Base-by-base conservation (phyloP, 2,888 invertebrate genomes). In the Agrenia bidenticulata region DNA sequence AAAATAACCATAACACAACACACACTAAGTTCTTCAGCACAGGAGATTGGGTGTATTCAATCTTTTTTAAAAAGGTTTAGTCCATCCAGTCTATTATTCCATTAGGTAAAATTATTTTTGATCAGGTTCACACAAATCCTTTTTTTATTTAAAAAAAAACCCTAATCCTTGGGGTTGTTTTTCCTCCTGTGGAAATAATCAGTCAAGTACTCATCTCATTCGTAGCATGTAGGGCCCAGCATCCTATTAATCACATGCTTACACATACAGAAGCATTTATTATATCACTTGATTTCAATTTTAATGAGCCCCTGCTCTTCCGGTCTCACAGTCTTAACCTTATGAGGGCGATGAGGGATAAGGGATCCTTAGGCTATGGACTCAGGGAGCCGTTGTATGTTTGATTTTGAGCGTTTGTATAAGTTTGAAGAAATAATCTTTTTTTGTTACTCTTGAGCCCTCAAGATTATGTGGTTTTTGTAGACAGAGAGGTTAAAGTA, bases 211-310 rank as follows among this genome's bases (percentile, higher is more conserved):
- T 15, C 45, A 15, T 45, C 19, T 45, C 45, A 11, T 45, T 5
- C 11, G 32, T 32, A n/a, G 32, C 11, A 11, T 32, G 32, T 32
- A 32, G 15, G 15, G 15, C 15, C 9, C 5, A 45, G 45, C 7
- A 39, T 53, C 61, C 42, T 53, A 61, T 61, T 61, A 61, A 61
- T 61, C 61, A 61, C 61, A 61, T 61, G 61, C 61, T 61, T 24
- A 61, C 49, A 61, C 61, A 61, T 50, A 61, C 24, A 61, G 41
- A 61, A 53, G 61, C 53, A 61, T 61, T 60, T 51, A 60, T 60
- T 61, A 61, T 53, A 41, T 39, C 42, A 41, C 50, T 60, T 60
- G 15, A 19, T 54, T 13, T 19, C 26, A 37, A 23, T 13, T 51
- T 27, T 24, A 13, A 51, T 49, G 26, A 49, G 49, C 59, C 15